phyloP scores from a whole-genome alignment of 2,888 invertebrate species.

The Drosophila bunnanda region DNA sequence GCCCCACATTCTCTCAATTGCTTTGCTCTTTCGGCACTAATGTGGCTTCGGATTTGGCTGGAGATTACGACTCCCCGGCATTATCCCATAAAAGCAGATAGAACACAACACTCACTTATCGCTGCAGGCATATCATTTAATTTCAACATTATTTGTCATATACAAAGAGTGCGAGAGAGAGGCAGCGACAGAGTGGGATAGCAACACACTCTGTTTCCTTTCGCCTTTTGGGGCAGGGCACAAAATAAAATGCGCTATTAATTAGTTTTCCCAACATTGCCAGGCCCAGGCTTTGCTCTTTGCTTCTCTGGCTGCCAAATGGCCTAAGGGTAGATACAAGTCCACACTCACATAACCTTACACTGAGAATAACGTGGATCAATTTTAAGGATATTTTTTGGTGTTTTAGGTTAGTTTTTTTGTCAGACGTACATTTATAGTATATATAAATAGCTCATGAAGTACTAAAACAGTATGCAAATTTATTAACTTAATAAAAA shows the following conservation, averaged over 20 bases:
- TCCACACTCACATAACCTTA: constrained; percentile 27
- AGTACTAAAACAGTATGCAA: too few species aligned
- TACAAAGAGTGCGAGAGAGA: constrained; percentile 9
- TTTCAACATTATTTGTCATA: constrained; percentile 79
- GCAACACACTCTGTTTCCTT: constrained; percentile 24
- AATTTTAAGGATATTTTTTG: not conserved
- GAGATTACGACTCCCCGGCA: constrained; percentile 31
- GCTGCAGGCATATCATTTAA: constrained; percentile 75
- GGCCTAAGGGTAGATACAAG: constrained; percentile 45
- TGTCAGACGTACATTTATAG: too few species aligned
- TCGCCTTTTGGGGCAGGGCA: constrained; percentile 42
- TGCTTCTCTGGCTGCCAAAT: constrained; percentile 53
- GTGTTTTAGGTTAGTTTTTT: not conserved
- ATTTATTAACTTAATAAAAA: too few species aligned
- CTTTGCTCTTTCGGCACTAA: constrained; percentile 42
- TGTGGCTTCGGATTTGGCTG: constrained; percentile 63
- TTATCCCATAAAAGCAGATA: constrained; percentile 43
- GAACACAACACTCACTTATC: constrained; percentile 65
- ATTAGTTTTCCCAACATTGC: constrained; percentile 73
- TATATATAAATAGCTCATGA: too few species aligned
- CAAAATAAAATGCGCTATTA: constrained; percentile 78
- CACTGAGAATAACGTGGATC: constrained; percentile 8
- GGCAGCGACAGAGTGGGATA: constrained; percentile 22
- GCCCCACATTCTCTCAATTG: constrained; percentile 13
- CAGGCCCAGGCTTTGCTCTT: constrained; percentile 28